phyloP scores from a whole-genome alignment of 2,888 invertebrate genomes.

The Drosophila ochracea region DNA sequence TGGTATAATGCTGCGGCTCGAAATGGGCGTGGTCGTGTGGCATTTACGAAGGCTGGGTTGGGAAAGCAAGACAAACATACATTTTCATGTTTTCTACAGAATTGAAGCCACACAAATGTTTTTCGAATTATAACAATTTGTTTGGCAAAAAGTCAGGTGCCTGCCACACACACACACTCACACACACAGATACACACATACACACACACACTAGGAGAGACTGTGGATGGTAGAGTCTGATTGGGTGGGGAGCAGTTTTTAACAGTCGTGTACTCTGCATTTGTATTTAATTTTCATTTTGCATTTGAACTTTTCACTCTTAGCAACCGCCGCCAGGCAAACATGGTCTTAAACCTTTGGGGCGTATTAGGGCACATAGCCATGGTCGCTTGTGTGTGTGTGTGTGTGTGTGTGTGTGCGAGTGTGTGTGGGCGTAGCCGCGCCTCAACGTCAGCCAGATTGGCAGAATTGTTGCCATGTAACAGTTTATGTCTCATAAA shows the following conservation, averaged over 20 bases:
- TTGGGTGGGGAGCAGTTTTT: slow-evolving; percentile 26
- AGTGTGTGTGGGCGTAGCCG: slow-evolving; percentile 23
- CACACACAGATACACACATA: background rate
- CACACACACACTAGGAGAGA: background rate
- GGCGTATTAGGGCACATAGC: slow-evolving; percentile 56
- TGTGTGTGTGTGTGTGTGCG: slow-evolving; percentile 8
- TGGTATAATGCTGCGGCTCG: background rate
- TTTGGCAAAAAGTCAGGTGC: slow-evolving; percentile 68
- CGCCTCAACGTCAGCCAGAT: slow-evolving; percentile 16
- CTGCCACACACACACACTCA: background rate
- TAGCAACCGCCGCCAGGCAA: slow-evolving; percentile 54
- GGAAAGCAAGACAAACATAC: slow-evolving; percentile 12
- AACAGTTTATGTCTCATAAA: slow-evolving; percentile 78
- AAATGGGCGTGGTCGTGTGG: slow-evolving; percentile 11
- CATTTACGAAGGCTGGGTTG: background rate
- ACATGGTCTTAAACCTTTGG: slow-evolving; percentile 62
- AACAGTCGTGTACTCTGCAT: slow-evolving; percentile 66
- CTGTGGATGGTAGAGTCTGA: slow-evolving; percentile 1
- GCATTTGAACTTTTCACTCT: slow-evolving; percentile 75
- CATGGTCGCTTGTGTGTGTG: slow-evolving; percentile 22
- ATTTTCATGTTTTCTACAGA: slow-evolving; percentile 40
- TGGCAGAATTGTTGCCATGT: slow-evolving; percentile 60
- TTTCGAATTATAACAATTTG: slow-evolving; percentile 55
- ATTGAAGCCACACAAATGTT: slow-evolving; percentile 61
- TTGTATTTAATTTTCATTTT: slow-evolving; percentile 81